Evolutionary conservation across 37 sponge, comb jelly and placozoan genomes (phyloP), one percentile per base, ranked within the genome.

Genomic region (Corticium candelabrum): DNA sequence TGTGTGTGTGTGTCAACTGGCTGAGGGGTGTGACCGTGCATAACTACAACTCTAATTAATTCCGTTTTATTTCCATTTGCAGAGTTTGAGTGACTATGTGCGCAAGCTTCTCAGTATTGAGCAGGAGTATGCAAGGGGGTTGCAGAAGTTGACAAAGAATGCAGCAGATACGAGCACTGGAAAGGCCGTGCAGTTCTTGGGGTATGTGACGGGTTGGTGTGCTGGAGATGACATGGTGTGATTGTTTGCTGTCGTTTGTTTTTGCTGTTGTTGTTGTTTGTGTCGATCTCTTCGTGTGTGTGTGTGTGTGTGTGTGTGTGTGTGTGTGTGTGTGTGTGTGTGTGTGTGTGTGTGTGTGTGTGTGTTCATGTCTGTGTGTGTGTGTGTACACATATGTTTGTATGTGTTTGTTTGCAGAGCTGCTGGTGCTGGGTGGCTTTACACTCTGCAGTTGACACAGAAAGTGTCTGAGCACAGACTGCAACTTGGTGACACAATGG

Each of bases 91-190:
- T 32, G 31, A 4, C 29, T 70, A 70, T 34, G 33, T 15, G 29
- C 5, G 21, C 5, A 70, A 70, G 73, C 36, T 4, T 29, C 31
- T 70, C 31, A 5, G 5, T 5, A 29, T 70, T 5, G 73, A 70
- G 73, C 5, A 70, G 21, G 73, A 70, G 4, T 70, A 70, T 32
- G 73, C 35, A 4, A 29, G 21, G 35, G 31, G 73, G 5, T 32
- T 70, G 73, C 73, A 70, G 73, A 70, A 70, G 36, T 34, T 70
- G 73, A 70, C 73, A 4, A 70, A 15, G 21, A 7, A 7, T 5
- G 31, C 73, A 15, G n/a, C n/a, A n/a, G n/a, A n/a, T n/a, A n/a
- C n/a, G n/a, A n/a, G n/a, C n/a, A 50, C 62, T 11, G 62, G 62
- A 11, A n/a, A n/a, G n/a, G n/a, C n/a, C n/a, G n/a, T n/a, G n/a